Percentiles rank a stretch among this genome's conserved stretches.
Conservation (phyloP, 2,113 vertebrate species). For the Grallaria varia region DNA sequence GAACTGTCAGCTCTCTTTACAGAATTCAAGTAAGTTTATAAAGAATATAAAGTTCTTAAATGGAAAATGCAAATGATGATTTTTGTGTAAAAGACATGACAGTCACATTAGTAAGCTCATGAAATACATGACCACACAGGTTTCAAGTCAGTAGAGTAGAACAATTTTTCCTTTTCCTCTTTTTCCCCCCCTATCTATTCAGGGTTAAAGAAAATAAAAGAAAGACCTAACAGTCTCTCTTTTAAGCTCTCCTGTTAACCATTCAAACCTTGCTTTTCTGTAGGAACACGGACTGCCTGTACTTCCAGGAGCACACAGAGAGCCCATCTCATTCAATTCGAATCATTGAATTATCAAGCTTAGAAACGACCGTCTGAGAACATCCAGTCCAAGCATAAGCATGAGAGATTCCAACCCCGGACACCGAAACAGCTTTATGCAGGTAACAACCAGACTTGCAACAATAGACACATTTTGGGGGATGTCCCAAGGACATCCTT, state of each 20-base stretch:
- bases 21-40: conserved; percentile 44
- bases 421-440: not conserved
- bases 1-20: conserved; percentile 40
- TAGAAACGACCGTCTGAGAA: not conserved
- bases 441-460: not conserved
- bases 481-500: not conserved
- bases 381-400: not conserved
- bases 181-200: not conserved
- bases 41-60: conserved; percentile 53
- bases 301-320: not conserved
- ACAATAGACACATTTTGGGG: not conserved
- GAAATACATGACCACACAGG: not conserved
- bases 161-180: not conserved
- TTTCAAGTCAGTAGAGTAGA: not conserved
- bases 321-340: not conserved
- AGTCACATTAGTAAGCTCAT: conserved; percentile 4
- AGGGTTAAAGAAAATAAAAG: not conserved
- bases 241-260: not conserved
- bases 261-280: not conserved
- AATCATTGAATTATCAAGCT: not conserved
- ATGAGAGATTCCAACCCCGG: not conserved
- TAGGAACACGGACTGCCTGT: not conserved
- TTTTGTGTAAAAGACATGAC: conserved; percentile 16
- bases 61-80: conserved; percentile 33
- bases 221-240: not conserved